Evolutionary conservation across 2,113 vertebrate species (phyloP).

Genomic region (Cromileptes altivelis): DNA sequence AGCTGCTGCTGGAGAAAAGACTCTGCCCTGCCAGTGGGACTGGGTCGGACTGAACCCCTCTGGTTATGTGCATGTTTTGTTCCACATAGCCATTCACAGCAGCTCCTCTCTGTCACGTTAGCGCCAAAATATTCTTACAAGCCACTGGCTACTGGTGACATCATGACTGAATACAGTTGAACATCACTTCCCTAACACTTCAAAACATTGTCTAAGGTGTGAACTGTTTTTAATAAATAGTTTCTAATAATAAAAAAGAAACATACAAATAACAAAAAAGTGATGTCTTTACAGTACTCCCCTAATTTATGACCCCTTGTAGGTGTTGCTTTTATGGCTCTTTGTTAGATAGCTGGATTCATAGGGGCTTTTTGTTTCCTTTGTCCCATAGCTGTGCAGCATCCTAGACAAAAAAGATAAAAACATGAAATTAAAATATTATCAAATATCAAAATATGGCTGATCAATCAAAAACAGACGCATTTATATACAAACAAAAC

Average conservation of each 20-base stretch:
- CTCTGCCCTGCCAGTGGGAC: slow-evolving; percentile 55
- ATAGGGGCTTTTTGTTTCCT: slow-evolving; percentile 57
- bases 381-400: slow-evolving; percentile 76
- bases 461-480: not conserved
- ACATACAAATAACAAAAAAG: slow-evolving; percentile 1
- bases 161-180: slow-evolving; percentile 14
- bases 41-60: slow-evolving; percentile 47
- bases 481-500: not conserved
- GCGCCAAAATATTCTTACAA: slow-evolving; percentile 10
- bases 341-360: slow-evolving; percentile 75
- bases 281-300: not conserved
- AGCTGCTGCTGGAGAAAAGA: slow-evolving; percentile 47
- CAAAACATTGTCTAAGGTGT: not conserved
- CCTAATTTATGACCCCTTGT: slow-evolving; percentile 29
- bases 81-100: slow-evolving; percentile 61
- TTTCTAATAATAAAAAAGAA: not conserved
- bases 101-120: slow-evolving; percentile 34
- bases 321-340: slow-evolving; percentile 72
- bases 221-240: slow-evolving; percentile 17
- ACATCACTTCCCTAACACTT: slow-evolving; percentile 36
- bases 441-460: not conserved
- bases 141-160: slow-evolving; percentile 1
- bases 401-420: slow-evolving; percentile 65
- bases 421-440: slow-evolving; percentile 20
- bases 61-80: slow-evolving; percentile 70